Percentiles rank a stretch among this genome's conserved stretches.
Conservation (phyloP, 2,888 invertebrate genomes). For the Drosophila sordidula region DNA sequence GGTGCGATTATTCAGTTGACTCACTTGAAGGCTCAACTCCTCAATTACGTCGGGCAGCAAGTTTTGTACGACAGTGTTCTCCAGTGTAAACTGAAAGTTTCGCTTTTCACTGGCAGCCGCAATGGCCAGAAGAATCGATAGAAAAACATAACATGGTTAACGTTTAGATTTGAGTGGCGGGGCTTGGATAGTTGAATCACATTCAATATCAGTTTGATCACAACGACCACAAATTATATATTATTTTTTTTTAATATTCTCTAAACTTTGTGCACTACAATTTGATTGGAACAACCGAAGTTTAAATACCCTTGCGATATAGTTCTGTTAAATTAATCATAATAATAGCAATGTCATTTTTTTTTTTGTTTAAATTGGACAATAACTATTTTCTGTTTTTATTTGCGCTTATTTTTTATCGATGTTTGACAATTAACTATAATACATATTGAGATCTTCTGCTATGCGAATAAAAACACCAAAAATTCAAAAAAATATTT, state of each 20-base stretch:
- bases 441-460: too few relatives aligned
- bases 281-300: neutral
- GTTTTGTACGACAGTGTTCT: neutral
- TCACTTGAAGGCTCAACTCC: neutral
- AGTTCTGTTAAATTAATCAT: too few relatives aligned
- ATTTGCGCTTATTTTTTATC: too few relatives aligned
- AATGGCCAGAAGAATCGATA: neutral
- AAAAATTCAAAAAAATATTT: too few relatives aligned
- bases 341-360: too few relatives aligned
- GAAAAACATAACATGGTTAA: slow-evolving; percentile 12
- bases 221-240: neutral
- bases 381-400: too few relatives aligned
- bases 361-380: too few relatives aligned
- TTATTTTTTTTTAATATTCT: neutral
- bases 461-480: too few relatives aligned
- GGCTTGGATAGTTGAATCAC: neutral
- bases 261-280: neutral
- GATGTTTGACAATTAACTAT: too few relatives aligned
- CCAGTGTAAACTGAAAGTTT: neutral
- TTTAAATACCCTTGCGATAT: neutral
- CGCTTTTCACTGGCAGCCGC: neutral
- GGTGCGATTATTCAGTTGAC: slow-evolving; percentile 18
- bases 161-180: neutral
- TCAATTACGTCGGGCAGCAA: neutral
- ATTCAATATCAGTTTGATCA: neutral